phyloP scores from a whole-genome alignment of 2,888 invertebrate species.

The Oxystoma pomonae region DNA sequence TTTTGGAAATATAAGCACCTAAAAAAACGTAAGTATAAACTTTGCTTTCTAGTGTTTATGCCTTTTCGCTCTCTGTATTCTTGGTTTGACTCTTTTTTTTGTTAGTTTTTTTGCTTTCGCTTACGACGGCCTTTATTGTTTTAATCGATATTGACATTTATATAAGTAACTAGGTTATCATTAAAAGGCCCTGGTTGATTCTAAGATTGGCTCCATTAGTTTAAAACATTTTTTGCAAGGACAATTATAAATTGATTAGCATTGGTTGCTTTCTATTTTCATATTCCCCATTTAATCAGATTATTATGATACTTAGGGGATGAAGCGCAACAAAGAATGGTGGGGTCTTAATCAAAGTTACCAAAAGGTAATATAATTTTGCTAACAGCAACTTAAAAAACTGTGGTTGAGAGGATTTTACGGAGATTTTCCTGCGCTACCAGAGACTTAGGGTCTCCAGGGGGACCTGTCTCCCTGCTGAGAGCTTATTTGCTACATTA shows the following conservation, averaged over 20 bases:
- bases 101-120: not conserved
- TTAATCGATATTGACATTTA: not conserved
- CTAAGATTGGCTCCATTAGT: not conserved
- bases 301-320: not conserved
- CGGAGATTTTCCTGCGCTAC: constrained; percentile 33
- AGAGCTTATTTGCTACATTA: constrained; percentile 12
- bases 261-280: not conserved
- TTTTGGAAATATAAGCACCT: not conserved
- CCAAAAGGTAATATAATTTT: constrained; percentile 38
- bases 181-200: too few relatives aligned
- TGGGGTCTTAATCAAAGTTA: constrained; percentile 12
- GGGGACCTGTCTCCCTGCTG: constrained; percentile 14
- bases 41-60: not conserved
- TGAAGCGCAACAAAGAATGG: constrained; percentile 1
- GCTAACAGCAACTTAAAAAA: constrained; percentile 39
- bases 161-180: not conserved
- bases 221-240: not conserved
- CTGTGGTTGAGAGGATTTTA: constrained; percentile 37
- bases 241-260: not conserved
- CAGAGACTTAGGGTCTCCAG: constrained; percentile 27
- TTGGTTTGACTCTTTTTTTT: not conserved
- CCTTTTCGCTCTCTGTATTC: not conserved
- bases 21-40: not conserved
- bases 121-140: not conserved
- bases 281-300: not conserved